Percentiles rank a stretch among this genome's conserved stretches.
Conservation (phyloP, 1,140 invertebrate species). For the Branchinecta lindahli region DNA sequence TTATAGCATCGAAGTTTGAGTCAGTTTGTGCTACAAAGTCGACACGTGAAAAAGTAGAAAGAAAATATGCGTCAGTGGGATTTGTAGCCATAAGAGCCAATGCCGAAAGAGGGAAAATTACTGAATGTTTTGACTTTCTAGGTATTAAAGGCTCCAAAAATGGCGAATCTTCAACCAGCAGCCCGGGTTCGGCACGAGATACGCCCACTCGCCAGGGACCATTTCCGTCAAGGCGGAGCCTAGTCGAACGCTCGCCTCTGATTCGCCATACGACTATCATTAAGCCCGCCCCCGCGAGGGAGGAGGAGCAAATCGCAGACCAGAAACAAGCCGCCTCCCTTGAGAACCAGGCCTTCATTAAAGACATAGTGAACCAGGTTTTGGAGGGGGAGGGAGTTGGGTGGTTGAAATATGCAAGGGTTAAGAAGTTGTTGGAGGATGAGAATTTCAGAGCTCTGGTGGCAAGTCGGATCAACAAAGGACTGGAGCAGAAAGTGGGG, state of each 20-base stretch:
- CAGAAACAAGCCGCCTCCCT: conserved; percentile 49
- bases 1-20: too few relatives aligned
- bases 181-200: too few relatives aligned
- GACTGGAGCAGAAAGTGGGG: conserved; percentile 78
- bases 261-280: conserved; percentile 52
- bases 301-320: conserved; percentile 46
- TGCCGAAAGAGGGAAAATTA: too few relatives aligned
- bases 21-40: too few relatives aligned
- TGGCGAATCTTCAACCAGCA: too few relatives aligned
- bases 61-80: too few relatives aligned
- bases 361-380: conserved; percentile 76
- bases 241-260: conserved; percentile 74
- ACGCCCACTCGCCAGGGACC: background rate
- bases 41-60: too few relatives aligned
- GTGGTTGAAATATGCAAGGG: conserved; percentile 83
- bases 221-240: conserved; percentile 48
- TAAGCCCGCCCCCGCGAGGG: conserved; percentile 43
- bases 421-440: conserved; percentile 96
- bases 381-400: conserved; percentile 90
- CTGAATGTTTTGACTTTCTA: too few relatives aligned
- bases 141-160: too few relatives aligned
- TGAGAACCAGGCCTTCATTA: conserved; percentile 73
- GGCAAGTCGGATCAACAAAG: conserved; percentile 83
- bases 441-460: conserved; percentile 95
- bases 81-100: too few relatives aligned